Evolutionary conservation across 2,797 vertebrate genomes (phyloP).

Genomic region (Garrulus glandarius): DNA sequence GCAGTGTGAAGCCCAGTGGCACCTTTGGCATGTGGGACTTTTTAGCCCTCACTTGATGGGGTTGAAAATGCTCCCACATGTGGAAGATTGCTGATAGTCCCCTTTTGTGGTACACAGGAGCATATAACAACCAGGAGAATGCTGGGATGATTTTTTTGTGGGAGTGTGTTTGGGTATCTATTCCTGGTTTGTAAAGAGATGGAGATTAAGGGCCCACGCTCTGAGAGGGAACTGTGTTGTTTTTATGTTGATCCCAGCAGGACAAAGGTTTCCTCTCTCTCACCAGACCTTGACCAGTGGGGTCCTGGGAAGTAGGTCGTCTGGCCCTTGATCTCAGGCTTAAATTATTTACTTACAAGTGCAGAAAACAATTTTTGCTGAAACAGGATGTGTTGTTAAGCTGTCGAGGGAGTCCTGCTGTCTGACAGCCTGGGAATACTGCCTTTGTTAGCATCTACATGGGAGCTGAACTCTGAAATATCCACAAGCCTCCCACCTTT

Average conservation of each 20-base stretch:
- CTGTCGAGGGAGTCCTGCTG: neutral
- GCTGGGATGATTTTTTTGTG: neutral
- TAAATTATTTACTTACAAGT: neutral
- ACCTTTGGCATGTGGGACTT: neutral
- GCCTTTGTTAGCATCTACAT: neutral
- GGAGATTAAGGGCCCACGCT: neutral
- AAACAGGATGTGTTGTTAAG: neutral
- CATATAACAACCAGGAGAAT: neutral
- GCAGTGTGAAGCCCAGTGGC: neutral
- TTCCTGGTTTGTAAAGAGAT: neutral
- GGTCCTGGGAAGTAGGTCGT: conserved; percentile 2
- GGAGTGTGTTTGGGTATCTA: neutral
- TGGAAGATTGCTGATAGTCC: neutral
- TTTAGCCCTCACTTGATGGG: neutral
- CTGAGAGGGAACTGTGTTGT: neutral
- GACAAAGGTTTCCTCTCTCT: neutral
- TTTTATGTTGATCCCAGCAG: neutral
- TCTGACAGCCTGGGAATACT: conserved; percentile 30
- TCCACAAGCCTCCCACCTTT: conserved; percentile 46
- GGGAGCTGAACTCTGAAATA: conserved; percentile 41
- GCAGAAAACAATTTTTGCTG: neutral
- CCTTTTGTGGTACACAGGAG: neutral
- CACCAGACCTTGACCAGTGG: neutral
- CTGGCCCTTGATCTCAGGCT: neutral
- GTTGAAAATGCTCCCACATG: neutral